Conservation (phyloP, 2,888 invertebrate genomes). For the Amphipyra tragopoginis region DNA sequence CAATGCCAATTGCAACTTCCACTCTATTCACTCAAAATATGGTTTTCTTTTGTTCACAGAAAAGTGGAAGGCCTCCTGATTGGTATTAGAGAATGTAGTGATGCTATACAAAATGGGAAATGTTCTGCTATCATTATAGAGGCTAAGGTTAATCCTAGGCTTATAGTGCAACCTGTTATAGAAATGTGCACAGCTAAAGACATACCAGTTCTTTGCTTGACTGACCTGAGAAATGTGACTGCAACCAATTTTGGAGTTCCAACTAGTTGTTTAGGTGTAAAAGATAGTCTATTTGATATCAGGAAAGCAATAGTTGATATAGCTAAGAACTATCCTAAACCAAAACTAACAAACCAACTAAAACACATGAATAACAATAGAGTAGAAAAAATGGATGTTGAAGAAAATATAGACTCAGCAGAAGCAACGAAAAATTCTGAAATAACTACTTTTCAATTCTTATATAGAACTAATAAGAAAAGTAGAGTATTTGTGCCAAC, state of each 20-base stretch:
- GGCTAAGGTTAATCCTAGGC: slow-evolving; percentile 76
- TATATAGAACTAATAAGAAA: slow-evolving; percentile 77
- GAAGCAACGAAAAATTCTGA: slow-evolving; percentile 6
- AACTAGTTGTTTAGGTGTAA: slow-evolving; percentile 82
- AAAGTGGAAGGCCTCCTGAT: slow-evolving; percentile 79
- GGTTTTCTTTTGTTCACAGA: slow-evolving; percentile 69
- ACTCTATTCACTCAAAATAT: too few relatives aligned
- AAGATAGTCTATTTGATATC: slow-evolving; percentile 66
- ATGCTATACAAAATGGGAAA: slow-evolving; percentile 63
- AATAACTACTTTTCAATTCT: slow-evolving; percentile 64
- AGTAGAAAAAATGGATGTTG: slow-evolving; percentile 44
- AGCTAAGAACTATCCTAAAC: slow-evolving; percentile 58
- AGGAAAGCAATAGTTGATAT: slow-evolving; percentile 64
- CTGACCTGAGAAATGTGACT: slow-evolving; percentile 71
- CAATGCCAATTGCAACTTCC: too few relatives aligned
- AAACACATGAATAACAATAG: slow-evolving; percentile 22
- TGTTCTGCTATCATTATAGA: slow-evolving; percentile 82
- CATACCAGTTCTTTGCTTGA: slow-evolving; percentile 80
- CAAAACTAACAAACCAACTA: slow-evolving; percentile 25
- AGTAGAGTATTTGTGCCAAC: slow-evolving; percentile 78
- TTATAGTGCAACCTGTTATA: slow-evolving; percentile 81
- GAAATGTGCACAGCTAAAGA: slow-evolving; percentile 70
- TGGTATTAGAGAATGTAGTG: slow-evolving; percentile 79
- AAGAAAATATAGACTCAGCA: slow-evolving; percentile 5
- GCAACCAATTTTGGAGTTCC: slow-evolving; percentile 78